Base-by-base conservation (phyloP, 2,113 vertebrate genomes). In the Poicephalus gulielmi region DNA sequence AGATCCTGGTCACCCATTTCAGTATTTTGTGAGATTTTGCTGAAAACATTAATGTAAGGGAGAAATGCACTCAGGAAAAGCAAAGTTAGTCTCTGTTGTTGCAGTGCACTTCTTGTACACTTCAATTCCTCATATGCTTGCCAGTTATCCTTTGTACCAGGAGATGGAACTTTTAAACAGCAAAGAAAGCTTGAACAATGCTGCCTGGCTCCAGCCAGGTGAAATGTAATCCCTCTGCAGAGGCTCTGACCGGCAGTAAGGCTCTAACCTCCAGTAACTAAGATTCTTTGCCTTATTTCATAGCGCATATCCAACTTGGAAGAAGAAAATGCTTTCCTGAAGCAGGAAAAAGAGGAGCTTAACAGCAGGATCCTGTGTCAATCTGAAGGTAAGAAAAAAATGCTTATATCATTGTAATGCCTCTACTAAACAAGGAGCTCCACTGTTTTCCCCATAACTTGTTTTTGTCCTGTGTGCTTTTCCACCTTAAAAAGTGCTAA, bases 291-390 rank as follows among this genome's bases (percentile, higher is more conserved):
- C 59, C 55, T 90, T 86, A 28, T 71, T 92, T 82, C 6, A 0
- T 52, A 99, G 99, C 97, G 98, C 25, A 98, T 99, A 78, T 94
- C 98, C 2, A 98, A 99, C 92, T 97, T 99, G 97, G 98, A 99
- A 97, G 97, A 90, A 37, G 99, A 99, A 88, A 99, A 99, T 4
- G 24, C 96, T 4, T 88, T 99, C 69, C 96, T 99, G 95, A 99
- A 99, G 97, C 97, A 97, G 41, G 98, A 99, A 84, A 99, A 99
- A 91, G 99, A 99, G 39, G 98, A 98, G 50, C 97, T 99, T 50
- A 99, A 99, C 97, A 98, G 88, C 64, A 98, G 83, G 68, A 98
- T 99, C 74, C 96, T 98, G 23, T 81, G 95, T 83, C 97, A 97
- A 6, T 95, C 98, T 2, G 96, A 97, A 98, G 99, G 99, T 99